phyloP scores from a whole-genome alignment of 2,888 invertebrate species.

The Agapetus fuscipes region DNA sequence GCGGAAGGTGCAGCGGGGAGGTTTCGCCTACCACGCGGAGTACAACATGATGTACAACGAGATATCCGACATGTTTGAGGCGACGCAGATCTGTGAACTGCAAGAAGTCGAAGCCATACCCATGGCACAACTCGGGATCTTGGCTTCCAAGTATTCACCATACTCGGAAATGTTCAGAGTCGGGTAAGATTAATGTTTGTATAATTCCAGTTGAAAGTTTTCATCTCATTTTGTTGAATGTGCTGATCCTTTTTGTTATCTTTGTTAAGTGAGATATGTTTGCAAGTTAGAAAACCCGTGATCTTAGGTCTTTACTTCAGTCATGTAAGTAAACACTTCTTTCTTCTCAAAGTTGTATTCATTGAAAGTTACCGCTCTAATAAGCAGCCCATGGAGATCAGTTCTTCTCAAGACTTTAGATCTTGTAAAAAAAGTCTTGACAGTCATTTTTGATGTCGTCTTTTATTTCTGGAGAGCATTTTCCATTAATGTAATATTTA shows the following conservation, averaged over 20 bases:
- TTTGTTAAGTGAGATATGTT: too few species aligned
- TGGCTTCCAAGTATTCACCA: slow-evolving; percentile 16
- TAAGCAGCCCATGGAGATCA: slow-evolving; percentile 11
- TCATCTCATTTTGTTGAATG: too few species aligned
- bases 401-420: slow-evolving; percentile 11
- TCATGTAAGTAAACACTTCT: slow-evolving; percentile 11
- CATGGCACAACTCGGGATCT: slow-evolving; percentile 7
- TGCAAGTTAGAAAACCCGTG: too few species aligned
- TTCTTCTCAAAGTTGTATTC: slow-evolving; percentile 4
- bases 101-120: slow-evolving; percentile 19
- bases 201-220: too few species aligned
- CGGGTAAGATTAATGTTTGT: slow-evolving; percentile 18
- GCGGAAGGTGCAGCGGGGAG: slow-evolving; percentile 11
- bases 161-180: slow-evolving; percentile 20
- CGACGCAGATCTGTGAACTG: slow-evolving; percentile 19
- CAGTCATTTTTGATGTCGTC: not conserved
- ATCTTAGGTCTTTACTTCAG: slow-evolving; percentile 8
- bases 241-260: too few species aligned
- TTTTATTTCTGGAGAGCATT: slow-evolving; percentile 6
- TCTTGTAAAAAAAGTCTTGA: slow-evolving; percentile 4
- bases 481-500: slow-evolving; percentile 26
- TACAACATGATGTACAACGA: slow-evolving; percentile 11
- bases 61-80: slow-evolving; percentile 17
- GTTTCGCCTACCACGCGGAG: slow-evolving; percentile 18
- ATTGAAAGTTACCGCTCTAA: slow-evolving; percentile 13